A percentile compares a stretch with the other conserved stretches of the same genome.
phyloP scores from a whole-genome alignment of 2,113 vertebrate species.

The Nesospiza acunhae region DNA sequence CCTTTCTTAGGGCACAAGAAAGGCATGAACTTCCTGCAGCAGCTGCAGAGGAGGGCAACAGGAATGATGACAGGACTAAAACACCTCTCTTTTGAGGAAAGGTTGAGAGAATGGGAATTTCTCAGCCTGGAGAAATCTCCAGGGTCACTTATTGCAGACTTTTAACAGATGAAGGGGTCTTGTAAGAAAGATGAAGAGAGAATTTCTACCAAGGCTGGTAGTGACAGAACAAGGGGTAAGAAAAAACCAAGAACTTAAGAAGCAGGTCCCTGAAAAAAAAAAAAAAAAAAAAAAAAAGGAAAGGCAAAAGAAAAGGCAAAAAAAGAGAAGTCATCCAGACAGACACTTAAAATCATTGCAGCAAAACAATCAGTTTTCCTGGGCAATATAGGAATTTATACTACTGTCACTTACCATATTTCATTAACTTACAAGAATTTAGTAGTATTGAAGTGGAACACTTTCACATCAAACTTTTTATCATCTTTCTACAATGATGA shows the following conservation, averaged over 20 bases:
- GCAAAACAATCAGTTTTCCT: background rate
- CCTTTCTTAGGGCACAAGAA: background rate
- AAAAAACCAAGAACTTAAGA: background rate
- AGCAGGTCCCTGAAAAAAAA: background rate
- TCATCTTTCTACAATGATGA: background rate
- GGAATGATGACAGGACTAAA: background rate
- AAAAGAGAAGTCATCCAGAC: background rate
- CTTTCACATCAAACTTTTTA: background rate
- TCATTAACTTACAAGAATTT: background rate
- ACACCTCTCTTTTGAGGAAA: background rate
- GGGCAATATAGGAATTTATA: background rate
- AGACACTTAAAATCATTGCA: background rate
- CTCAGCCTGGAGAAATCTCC: background rate
- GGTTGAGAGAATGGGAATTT: too few species aligned
- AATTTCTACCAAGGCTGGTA: background rate
- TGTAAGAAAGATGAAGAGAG: background rate
- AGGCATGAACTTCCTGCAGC: background rate
- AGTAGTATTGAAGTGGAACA: background rate
- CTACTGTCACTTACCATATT: background rate
- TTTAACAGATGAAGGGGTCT: background rate
- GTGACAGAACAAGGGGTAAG: background rate
- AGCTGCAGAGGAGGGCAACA: background rate
- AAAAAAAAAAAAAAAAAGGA: background rate
- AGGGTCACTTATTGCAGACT: background rate
- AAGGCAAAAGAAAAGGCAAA: background rate